Percentiles rank a stretch among this genome's conserved stretches.
These are phyloP conservation scores for Protodeltote pygarga DNA, from an alignment of 2,888 invertebrate species.

Conservation along the genomic window DNA sequence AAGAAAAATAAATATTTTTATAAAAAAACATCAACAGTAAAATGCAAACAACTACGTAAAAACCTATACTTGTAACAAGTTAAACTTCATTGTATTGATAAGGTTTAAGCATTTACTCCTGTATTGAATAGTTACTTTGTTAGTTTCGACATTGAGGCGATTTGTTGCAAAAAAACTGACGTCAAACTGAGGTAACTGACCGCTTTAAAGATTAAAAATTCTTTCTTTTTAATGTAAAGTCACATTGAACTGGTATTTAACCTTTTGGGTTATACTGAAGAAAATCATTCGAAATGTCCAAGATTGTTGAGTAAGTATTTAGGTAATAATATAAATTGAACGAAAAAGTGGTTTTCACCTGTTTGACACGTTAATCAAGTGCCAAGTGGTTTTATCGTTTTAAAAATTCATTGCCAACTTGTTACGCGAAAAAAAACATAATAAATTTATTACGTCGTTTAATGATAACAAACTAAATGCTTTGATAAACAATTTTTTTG, in stretches of 20 bases:
- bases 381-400: conserved; percentile 12
- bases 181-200: conserved; percentile 34
- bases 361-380: conserved; percentile 22
- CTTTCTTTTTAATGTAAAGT: conserved; percentile 35
- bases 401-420: background rate
- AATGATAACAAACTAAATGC: too few relatives aligned
- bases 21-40: too few relatives aligned
- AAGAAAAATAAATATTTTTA: too few relatives aligned
- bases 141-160: conserved; percentile 17
- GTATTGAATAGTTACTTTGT: conserved; percentile 1
- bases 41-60: too few relatives aligned
- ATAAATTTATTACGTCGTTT: conserved; percentile 1
- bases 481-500: too few relatives aligned
- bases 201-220: conserved; percentile 27
- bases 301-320: conserved; percentile 9
- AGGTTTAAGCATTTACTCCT: background rate
- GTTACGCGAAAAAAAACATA: background rate
- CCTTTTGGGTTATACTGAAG: conserved; percentile 3
- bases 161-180: conserved; percentile 41
- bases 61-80: too few relatives aligned
- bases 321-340: background rate
- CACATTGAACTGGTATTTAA: conserved; percentile 16
- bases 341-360: conserved; percentile 26
- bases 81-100: background rate
- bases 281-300: conserved; percentile 10